These are phyloP conservation scores for Epinephelus lanceolatus DNA, from an alignment of 2,113 vertebrate species.

Conservation along the genomic window DNA sequence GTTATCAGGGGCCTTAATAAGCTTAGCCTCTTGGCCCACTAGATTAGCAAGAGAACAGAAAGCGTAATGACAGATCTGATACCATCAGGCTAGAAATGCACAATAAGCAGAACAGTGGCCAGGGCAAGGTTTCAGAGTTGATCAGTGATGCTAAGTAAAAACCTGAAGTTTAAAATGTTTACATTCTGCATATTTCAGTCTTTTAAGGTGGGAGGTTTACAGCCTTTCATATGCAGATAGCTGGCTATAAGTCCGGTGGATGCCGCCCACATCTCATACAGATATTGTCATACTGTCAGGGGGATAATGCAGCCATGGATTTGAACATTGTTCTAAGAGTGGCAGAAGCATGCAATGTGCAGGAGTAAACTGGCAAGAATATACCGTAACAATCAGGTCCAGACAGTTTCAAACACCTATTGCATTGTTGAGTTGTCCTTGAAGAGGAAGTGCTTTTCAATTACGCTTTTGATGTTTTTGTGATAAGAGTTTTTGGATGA, in stretches of 20 bases:
- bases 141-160: constrained; percentile 13
- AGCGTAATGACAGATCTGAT: constrained; percentile 49
- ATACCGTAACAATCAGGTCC: constrained; percentile 28
- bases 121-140: constrained; percentile 6
- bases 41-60: constrained; percentile 61
- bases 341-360: constrained; percentile 13
- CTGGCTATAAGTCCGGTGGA: neutral
- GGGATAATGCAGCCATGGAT: constrained; percentile 16
- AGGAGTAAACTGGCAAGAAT: constrained; percentile 22
- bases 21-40: constrained; percentile 39
- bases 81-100: constrained; percentile 40
- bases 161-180: neutral
- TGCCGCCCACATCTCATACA: constrained; percentile 29
- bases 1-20: constrained; percentile 62
- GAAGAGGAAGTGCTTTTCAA: constrained; percentile 50
- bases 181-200: constrained; percentile 4
- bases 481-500: constrained; percentile 45
- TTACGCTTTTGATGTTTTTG: constrained; percentile 39
- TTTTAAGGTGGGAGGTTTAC: constrained; percentile 1
- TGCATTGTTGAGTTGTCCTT: constrained; percentile 55
- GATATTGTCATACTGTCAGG: constrained; percentile 14
- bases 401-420: constrained; percentile 45
- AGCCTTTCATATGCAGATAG: constrained; percentile 27
- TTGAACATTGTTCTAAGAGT: constrained; percentile 17
- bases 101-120: constrained; percentile 30